A percentile compares a stretch with the other conserved stretches of the same genome.
These are phyloP conservation scores for Aplochiton taeniatus DNA, from an alignment of 2,797 vertebrate genomes.

Conservation along the genomic window DNA sequence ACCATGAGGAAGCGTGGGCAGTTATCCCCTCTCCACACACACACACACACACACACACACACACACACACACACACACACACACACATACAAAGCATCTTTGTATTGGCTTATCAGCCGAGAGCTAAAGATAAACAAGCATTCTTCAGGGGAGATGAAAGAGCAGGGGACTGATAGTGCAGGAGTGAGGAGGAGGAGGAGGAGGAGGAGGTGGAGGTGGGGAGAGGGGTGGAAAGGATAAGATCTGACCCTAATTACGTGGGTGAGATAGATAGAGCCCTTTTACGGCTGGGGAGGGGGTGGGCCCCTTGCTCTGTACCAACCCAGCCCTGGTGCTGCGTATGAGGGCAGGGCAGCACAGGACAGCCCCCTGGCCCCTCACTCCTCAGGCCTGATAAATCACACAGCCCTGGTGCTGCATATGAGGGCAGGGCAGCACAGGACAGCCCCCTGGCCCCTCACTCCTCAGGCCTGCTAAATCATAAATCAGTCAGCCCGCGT, in stretches of 20 bases:
- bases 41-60: conserved; percentile 8
- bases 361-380: conserved; percentile 8
- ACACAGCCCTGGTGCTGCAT: conserved; percentile 11
- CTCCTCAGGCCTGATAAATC: conserved; percentile 35
- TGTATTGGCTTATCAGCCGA: conserved; percentile 51
- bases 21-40: neutral
- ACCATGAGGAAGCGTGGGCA: too few relatives aligned
- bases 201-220: neutral
- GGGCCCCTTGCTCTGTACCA: neutral
- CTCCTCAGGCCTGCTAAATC: conserved; percentile 35
- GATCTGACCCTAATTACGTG: conserved; percentile 62
- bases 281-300: conserved; percentile 11
- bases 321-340: neutral
- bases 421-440: neutral
- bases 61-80: conserved; percentile 33
- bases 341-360: neutral
- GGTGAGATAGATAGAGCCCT: conserved; percentile 48
- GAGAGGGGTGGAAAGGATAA: conserved; percentile 39
- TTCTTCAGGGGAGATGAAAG: conserved; percentile 63
- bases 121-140: conserved; percentile 61
- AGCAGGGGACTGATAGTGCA: conserved; percentile 40
- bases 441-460: conserved; percentile 8
- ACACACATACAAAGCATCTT: conserved; percentile 48
- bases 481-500: too few relatives aligned
- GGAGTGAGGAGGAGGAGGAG: conserved; percentile 21